Conservation (phyloP, 2,888 invertebrate species). For the Macrosoma leucophasiata region DNA sequence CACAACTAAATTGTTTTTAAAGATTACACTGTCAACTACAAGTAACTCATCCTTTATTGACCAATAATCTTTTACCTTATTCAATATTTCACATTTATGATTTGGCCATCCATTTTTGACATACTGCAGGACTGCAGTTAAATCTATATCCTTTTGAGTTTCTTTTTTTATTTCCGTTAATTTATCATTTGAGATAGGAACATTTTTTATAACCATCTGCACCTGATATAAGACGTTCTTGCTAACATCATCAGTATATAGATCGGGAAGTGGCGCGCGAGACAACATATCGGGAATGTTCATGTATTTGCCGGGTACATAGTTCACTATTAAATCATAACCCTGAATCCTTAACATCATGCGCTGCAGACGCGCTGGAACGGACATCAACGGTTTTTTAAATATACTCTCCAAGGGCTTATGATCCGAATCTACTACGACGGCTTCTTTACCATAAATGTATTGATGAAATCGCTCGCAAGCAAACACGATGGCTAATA, state of each 20-base stretch:
- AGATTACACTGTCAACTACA: slow-evolving; percentile 2
- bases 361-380: too few relatives aligned
- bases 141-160: too few relatives aligned
- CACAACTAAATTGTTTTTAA: slow-evolving; percentile 8
- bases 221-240: slow-evolving; percentile 2
- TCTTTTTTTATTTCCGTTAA: slow-evolving; percentile 5
- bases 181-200: slow-evolving; percentile 4
- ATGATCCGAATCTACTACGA: slow-evolving; percentile 14
- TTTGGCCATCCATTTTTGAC: slow-evolving; percentile 17
- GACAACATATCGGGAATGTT: slow-evolving; percentile 18
- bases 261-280: slow-evolving; percentile 13
- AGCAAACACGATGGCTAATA: slow-evolving; percentile 17
- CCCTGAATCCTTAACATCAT: slow-evolving; percentile 19
- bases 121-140: too few relatives aligned
- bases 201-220: not conserved
- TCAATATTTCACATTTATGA: slow-evolving; percentile 7
- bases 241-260: slow-evolving; percentile 8
- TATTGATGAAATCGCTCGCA: slow-evolving; percentile 16
- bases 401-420: slow-evolving; percentile 17
- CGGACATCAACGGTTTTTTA: slow-evolving; percentile 14
- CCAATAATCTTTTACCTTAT: slow-evolving; percentile 12
- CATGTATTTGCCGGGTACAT: slow-evolving; percentile 17
- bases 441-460: slow-evolving; percentile 11
- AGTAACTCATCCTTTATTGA: slow-evolving; percentile 11
- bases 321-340: slow-evolving; percentile 17